Base-by-base conservation (phyloP, 2,888 invertebrate species). In the Boloria euphrosyne region DNA sequence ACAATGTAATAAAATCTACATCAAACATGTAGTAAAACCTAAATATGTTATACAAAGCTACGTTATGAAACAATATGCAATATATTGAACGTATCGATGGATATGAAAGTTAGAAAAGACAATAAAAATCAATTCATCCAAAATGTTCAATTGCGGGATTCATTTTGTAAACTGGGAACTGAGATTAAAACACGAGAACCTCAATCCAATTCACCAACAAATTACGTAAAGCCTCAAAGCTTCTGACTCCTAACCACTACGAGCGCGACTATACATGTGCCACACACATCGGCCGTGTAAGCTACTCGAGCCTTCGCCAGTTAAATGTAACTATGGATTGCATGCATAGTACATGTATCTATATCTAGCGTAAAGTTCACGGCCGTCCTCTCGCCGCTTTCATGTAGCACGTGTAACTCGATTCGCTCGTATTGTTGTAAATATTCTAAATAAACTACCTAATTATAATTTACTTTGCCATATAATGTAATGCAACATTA, bases 191-290 rank as follows among this genome's bases (percentile, higher is more conserved):
- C 76, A 77, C 72, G 72, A 74, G 78, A 83, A 78, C 78, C 76
- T 80, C 81, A 82, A 86, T 86, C 79, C 81, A 85, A 87, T 87
- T 83, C 83, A 83, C 78, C 81, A 80, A 80, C 86, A 86, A 88
- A 88, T 89, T 86, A 88, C 86, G 84, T 85, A 88, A 87, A 86
- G 83, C 85, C 80, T 85, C 83, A 85, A 85, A 85, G 87, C 85
- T 83, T 79, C 79, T 81, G 82, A 81, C 79, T 82, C 73, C 78
- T 78, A 78, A 80, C 80, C 77, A 74, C 78, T 75, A 74, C 72
- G 71, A 73, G 70, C 65, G 70, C 71, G 64, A 78, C 75, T 71
- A 62, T 75, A 78, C 74, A 76, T 71, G 69, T 73, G 73, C 79
- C 78, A 79, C 76, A 78, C 75, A 70, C 74, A 73, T 71, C 68